phyloP scores from a whole-genome alignment of 2,113 vertebrate genomes.

The Tricholaema leucomelas region DNA sequence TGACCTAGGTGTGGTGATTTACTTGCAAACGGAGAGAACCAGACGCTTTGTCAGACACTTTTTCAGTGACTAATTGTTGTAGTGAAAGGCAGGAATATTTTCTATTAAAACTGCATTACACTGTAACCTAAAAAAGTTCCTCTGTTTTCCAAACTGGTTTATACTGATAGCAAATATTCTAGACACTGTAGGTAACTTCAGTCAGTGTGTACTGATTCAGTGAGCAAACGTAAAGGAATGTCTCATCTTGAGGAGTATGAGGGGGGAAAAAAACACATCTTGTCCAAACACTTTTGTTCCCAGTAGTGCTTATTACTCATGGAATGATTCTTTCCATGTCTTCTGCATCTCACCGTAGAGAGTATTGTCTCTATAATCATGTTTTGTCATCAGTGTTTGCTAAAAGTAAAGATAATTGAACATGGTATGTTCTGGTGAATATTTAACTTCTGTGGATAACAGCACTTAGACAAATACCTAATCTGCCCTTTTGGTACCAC shows the following conservation, averaged over 20 bases:
- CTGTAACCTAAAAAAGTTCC: neutral
- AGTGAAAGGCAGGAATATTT: neutral
- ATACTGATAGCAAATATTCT: neutral
- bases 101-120: neutral
- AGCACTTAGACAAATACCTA: neutral
- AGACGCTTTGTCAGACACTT: neutral
- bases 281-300: neutral
- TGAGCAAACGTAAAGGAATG: neutral
- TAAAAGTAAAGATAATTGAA: neutral
- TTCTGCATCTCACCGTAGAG: neutral
- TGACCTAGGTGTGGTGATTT: neutral
- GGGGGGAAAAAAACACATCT: neutral
- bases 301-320: neutral
- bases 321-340: neutral
- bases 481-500: neutral
- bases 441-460: neutral
- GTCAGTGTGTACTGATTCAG: neutral
- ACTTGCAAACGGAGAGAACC: neutral
- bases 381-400: neutral
- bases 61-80: neutral
- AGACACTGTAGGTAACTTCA: fast-evolving
- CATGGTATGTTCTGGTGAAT: neutral
- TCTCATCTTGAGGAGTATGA: neutral
- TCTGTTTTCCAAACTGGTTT: neutral
- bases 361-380: neutral